Evolutionary conservation across 2,797 vertebrate genomes (phyloP).

Genomic region (Gallirallus australis): DNA sequence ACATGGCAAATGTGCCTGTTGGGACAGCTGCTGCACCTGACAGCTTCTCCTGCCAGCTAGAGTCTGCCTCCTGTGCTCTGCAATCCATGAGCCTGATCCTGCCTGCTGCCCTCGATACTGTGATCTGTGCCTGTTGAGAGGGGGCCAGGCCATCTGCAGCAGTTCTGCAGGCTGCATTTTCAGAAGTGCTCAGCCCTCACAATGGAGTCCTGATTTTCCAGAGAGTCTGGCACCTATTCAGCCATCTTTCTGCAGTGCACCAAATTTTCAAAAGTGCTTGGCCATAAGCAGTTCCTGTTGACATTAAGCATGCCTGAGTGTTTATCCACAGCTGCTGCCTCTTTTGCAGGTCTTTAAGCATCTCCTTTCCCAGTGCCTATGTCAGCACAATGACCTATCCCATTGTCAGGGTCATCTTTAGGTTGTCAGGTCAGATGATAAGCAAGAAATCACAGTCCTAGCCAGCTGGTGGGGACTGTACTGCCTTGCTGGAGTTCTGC

Average conservation of each 20-base stretch:
- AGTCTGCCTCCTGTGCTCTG: neutral
- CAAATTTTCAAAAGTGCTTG: slow-evolving; percentile 26
- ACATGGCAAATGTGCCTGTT: neutral
- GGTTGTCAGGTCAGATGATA: accelerated
- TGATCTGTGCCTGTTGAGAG: neutral
- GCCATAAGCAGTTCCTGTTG: slow-evolving; percentile 45
- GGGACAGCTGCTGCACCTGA: slow-evolving; percentile 6
- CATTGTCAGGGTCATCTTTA: neutral
- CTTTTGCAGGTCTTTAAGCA: neutral
- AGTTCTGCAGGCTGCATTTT: neutral
- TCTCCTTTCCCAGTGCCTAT: neutral
- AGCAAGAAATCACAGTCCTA: neutral
- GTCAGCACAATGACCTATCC: neutral
- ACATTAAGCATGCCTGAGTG: neutral
- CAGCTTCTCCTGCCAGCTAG: neutral
- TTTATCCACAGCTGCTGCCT: slow-evolving; percentile 52
- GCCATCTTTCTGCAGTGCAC: neutral
- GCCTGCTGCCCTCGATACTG: neutral
- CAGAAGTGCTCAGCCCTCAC: slow-evolving; percentile 26
- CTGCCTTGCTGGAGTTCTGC: neutral
- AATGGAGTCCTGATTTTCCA: slow-evolving; percentile 58
- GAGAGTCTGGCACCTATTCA: slow-evolving; percentile 30
- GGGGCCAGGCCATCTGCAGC: slow-evolving; percentile 53
- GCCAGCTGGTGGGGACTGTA: neutral
- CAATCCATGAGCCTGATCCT: neutral